These are phyloP conservation scores for Parasteatoda tepidariorum DNA, from an alignment of 1,140 invertebrate genomes.

Conservation along the genomic window DNA sequence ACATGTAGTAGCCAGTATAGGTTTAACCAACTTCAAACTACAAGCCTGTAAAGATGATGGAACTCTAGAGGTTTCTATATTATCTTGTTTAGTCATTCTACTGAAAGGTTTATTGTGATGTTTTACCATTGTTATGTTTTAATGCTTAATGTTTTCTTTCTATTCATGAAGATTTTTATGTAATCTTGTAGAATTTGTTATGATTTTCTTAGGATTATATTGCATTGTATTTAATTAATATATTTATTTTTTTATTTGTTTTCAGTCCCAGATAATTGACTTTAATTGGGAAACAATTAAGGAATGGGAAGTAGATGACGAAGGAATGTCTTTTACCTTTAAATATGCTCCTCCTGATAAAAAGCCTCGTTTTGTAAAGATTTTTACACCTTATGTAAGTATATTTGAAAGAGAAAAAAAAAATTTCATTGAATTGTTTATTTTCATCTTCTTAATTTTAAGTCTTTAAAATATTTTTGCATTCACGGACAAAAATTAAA, in stretches of 20 bases:
- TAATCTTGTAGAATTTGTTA: too few relatives aligned
- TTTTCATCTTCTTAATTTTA: too few relatives aligned
- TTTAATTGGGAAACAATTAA: slow-evolving; percentile 85
- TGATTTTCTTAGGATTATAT: too few relatives aligned
- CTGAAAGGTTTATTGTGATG: not conserved
- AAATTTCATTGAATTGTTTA: not conserved
- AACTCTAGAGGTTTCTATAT: slow-evolving; percentile 78
- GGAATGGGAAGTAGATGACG: slow-evolving; percentile 89
- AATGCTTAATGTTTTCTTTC: not conserved
- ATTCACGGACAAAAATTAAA: too few relatives aligned
- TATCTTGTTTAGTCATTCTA: not conserved
- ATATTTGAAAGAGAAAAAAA: not conserved
- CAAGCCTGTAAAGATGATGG: slow-evolving; percentile 91
- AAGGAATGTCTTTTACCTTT: slow-evolving; percentile 89
- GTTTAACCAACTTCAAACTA: slow-evolving; percentile 81
- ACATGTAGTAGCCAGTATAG: slow-evolving; percentile 85
- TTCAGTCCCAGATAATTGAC: slow-evolving; percentile 81
- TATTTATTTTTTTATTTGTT: not conserved
- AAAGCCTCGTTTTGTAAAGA: slow-evolving; percentile 85
- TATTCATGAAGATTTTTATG: too few relatives aligned
- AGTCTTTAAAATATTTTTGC: too few relatives aligned
- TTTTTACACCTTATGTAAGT: slow-evolving; percentile 91
- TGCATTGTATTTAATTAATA: not conserved
- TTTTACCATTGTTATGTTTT: not conserved
- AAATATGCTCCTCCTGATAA: slow-evolving; percentile 86